phyloP scores from a whole-genome alignment of 2,797 vertebrate genomes.

The Oreochromis grahami region DNA sequence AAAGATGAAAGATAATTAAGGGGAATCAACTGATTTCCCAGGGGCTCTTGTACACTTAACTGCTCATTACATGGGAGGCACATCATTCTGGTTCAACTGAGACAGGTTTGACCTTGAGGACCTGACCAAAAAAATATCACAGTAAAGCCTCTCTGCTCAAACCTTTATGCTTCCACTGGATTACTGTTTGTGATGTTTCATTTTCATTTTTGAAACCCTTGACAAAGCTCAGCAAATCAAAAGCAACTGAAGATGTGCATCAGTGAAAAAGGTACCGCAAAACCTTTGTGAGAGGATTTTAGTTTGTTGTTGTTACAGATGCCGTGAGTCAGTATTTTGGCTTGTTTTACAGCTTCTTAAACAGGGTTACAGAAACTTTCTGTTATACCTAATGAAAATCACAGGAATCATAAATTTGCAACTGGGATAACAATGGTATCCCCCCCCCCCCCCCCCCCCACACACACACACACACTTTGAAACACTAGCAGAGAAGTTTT shows the following conservation, averaged over 20 bases:
- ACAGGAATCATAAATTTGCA: not conserved
- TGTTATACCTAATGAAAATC: not conserved
- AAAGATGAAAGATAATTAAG: conserved; percentile 32
- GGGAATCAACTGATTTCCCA: conserved; percentile 47
- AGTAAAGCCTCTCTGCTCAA: not conserved
- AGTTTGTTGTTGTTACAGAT: not conserved
- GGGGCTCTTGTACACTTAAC: not conserved
- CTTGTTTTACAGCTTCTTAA: not conserved
- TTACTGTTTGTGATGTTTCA: not conserved
- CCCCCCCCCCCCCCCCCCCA: no score
- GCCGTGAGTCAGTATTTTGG: not conserved
- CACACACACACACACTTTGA: no score
- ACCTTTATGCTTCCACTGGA: not conserved
- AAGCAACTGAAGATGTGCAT: not conserved
- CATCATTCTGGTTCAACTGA: not conserved
- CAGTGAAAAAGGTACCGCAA: not conserved
- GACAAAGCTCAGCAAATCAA: not conserved
- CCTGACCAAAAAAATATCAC: not conserved
- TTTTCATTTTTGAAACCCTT: not conserved
- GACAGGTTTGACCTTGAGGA: not conserved
- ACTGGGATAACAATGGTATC: not conserved
- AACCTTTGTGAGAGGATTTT: not conserved
- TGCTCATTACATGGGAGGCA: conserved; percentile 9
- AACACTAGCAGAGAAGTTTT: not conserved
- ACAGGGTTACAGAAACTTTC: not conserved